Evolutionary conservation across 2,113 vertebrate genomes (phyloP).

Genomic region (Tamias sibiricus): DNA sequence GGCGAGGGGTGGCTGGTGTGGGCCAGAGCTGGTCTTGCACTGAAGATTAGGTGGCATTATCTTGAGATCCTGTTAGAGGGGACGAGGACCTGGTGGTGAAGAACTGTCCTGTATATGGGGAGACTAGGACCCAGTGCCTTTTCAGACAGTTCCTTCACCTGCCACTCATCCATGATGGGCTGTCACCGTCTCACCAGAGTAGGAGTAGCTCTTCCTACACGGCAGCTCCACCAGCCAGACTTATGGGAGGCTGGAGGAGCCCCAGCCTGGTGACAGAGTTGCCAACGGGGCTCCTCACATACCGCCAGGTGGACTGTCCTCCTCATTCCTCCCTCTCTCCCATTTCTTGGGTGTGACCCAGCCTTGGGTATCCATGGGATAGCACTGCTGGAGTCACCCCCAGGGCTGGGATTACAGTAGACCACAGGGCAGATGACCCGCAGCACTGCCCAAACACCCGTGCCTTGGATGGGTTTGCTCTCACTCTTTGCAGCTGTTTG

Average conservation of each 20-base stretch:
- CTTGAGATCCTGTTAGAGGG: neutral
- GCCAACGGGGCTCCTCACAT: neutral
- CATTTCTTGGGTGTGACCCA: neutral
- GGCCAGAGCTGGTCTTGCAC: rapidly evolving
- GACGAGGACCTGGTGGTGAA: neutral
- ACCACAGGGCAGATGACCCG: neutral
- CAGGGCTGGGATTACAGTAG: rapidly evolving
- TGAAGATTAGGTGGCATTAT: neutral
- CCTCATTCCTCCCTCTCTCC: neutral
- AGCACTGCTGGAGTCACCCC: neutral
- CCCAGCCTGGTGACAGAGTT: neutral
- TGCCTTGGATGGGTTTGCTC: neutral
- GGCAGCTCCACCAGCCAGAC: rapidly evolving
- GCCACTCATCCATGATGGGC: rapidly evolving
- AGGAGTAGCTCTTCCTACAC: neutral
- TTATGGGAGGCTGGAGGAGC: neutral
- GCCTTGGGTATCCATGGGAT: neutral
- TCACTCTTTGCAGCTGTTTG: neutral
- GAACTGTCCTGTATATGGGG: no score
- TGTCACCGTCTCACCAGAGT: neutral
- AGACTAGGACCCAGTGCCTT: neutral
- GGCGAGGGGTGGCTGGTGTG: neutral
- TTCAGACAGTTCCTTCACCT: neutral
- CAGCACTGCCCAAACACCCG: neutral
- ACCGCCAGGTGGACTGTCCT: neutral